Percentiles rank a stretch among this genome's conserved stretches.
Evolutionary conservation across 2,888 invertebrate species (phyloP).

Genomic region (Cremastobaeus sp.): DNA sequence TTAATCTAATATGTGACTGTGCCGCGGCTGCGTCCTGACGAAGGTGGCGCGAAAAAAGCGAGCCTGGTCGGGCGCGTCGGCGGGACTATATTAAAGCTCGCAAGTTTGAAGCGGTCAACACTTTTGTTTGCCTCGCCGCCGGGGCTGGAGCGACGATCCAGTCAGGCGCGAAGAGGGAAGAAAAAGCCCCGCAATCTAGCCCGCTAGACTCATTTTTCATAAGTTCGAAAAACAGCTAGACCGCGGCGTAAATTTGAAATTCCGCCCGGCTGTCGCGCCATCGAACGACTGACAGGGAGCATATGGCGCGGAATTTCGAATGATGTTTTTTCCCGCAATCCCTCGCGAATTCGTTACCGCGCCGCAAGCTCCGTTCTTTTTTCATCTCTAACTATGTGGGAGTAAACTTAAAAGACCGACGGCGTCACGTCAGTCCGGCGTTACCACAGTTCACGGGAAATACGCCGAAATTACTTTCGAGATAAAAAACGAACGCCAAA

Average conservation of each 20-base stretch:
- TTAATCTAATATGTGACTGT: slow-evolving; percentile 54
- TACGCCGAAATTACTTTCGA: slow-evolving; percentile 54
- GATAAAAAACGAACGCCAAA: slow-evolving; percentile 47
- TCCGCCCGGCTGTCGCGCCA: slow-evolving; percentile 66
- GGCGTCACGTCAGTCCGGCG: slow-evolving; percentile 57
- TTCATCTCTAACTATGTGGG: slow-evolving; percentile 57
- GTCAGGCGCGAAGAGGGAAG: slow-evolving; percentile 30
- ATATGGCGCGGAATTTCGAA: slow-evolving; percentile 74
- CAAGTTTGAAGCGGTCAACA: slow-evolving; percentile 65
- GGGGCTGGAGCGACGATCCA: slow-evolving; percentile 49
- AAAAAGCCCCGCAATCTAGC: slow-evolving; percentile 36
- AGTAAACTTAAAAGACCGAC: slow-evolving; percentile 60
- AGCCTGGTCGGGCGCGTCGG: slow-evolving; percentile 13
- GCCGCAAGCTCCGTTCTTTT: slow-evolving; percentile 50
- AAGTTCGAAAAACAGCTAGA: slow-evolving; percentile 71
- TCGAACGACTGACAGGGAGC: slow-evolving; percentile 63
- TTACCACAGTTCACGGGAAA: slow-evolving; percentile 51
- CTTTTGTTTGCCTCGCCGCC: slow-evolving; percentile 65
- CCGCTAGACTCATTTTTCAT: slow-evolving; percentile 75
- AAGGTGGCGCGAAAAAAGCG: slow-evolving; percentile 33
- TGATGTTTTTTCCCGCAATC: slow-evolving; percentile 64
- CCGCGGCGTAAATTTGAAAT: slow-evolving; percentile 75
- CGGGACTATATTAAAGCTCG: slow-evolving; percentile 48
- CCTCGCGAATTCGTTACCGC: slow-evolving; percentile 55
- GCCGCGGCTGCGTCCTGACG: slow-evolving; percentile 15